Evolutionary conservation across 2,888 invertebrate species (phyloP), one percentile per base, ranked within the genome.

Genomic region (Carabus problematicus): DNA sequence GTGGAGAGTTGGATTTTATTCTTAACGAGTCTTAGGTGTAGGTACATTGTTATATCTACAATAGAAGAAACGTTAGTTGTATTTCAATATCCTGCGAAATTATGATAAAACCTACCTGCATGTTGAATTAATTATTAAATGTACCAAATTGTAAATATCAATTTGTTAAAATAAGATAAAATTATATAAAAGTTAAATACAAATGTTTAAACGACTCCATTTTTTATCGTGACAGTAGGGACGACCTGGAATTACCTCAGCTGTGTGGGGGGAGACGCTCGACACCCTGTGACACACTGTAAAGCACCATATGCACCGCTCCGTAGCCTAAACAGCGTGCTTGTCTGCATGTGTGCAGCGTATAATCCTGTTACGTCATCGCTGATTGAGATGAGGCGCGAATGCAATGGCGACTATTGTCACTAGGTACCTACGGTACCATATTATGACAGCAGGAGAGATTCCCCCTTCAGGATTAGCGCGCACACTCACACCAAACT

Each of bases 281-380:
- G n/a, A n/a, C n/a, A n/a, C n/a, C n/a, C n/a, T n/a, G n/a, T n/a
- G n/a, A n/a, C n/a, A n/a, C n/a, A n/a, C n/a, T 45, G 7, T 45
- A 45, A 14, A 45, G n/a, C 14, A n/a, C 45, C n/a, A 45, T 45
- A 12, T 12, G n/a, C 29, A 29, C 29, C 29, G 29, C 6, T 3
- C 29, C 29, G 29, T 29, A 29, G n/a, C n/a, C n/a, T n/a, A n/a
- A n/a, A n/a, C n/a, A n/a, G 29, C 29, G 29, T 6, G 29, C 29
- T 29, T 52, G 18, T 47, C 7, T 12, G 47, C 16, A 16, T 49
- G 49, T 9, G 49, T 49, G 52, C 16, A 19, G 52, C 19, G 52
- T 14, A 18, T 52, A 52, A 52, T 52, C 52, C 52, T 19, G 52
- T 52, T 52, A 16, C 52, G 52, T 52, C 52, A 52, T 52, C 52